Percentiles rank a stretch among this genome's conserved stretches.
phyloP scores from a whole-genome alignment of 2,113 vertebrate species.

The Mugil cephalus region DNA sequence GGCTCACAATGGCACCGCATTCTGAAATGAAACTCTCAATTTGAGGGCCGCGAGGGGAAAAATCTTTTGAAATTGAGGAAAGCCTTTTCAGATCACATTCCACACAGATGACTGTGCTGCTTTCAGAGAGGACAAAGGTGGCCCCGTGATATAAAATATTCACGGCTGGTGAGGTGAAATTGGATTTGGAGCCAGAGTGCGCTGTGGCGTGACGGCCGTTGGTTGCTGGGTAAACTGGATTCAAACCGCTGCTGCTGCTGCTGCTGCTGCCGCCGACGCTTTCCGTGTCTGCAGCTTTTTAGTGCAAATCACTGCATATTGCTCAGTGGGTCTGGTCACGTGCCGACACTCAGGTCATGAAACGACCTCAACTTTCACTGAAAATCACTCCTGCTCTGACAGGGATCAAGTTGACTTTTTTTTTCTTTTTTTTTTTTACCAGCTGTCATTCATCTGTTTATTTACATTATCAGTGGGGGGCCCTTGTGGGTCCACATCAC shows the following conservation, averaged over 20 bases:
- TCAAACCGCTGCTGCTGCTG: conserved; percentile 60
- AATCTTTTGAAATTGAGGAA: conserved; percentile 56
- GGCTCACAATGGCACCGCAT: conserved; percentile 17
- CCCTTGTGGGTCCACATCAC: conserved; percentile 42
- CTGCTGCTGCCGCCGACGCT: conserved; percentile 53
- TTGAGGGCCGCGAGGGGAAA: conserved; percentile 36
- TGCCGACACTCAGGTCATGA: conserved; percentile 45
- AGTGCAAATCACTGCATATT: conserved; percentile 64
- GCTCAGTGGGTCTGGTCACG: conserved; percentile 33
- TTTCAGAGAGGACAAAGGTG: conserved; percentile 66
- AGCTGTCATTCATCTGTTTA: conserved; percentile 62
- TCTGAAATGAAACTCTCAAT: conserved; percentile 48
- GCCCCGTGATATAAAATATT: conserved; percentile 71
- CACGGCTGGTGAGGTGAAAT: conserved; percentile 68
- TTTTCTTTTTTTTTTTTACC: neutral
- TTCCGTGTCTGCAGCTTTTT: conserved; percentile 59
- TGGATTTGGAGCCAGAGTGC: conserved; percentile 67
- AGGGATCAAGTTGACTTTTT: conserved; percentile 41
- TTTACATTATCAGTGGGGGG: conserved; percentile 58
- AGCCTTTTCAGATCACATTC: conserved; percentile 65
- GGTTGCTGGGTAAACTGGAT: conserved; percentile 41
- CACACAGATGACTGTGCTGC: conserved; percentile 60
- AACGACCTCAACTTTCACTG: conserved; percentile 48
- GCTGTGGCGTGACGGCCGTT: conserved; percentile 24
- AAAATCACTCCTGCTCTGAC: conserved; percentile 31